These are phyloP conservation scores for Todiramphus saurophagus DNA, from an alignment of 2,113 vertebrate species.

Conservation along the genomic window DNA sequence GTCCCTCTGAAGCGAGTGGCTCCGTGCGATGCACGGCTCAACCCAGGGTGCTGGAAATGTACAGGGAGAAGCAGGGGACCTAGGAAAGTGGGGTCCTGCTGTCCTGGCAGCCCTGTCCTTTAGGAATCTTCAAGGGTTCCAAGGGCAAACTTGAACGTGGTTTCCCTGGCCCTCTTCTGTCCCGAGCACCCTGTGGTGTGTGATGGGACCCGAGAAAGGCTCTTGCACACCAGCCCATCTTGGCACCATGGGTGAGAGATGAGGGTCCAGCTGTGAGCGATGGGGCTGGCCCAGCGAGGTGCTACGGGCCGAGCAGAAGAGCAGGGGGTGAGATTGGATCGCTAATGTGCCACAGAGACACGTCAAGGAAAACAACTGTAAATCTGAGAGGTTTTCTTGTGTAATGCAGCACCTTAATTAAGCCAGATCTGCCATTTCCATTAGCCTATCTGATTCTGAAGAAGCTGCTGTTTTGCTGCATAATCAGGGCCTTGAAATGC, in stretches of 20 bases:
- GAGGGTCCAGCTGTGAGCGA: rapidly evolving
- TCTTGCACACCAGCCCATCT: rapidly evolving
- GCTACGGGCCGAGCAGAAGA: background rate
- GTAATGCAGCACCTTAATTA: background rate
- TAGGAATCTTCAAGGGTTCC: background rate
- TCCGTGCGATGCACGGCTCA: rapidly evolving
- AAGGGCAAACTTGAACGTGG: rapidly evolving
- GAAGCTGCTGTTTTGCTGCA: slow-evolving; percentile 17
- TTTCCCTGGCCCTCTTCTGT: background rate
- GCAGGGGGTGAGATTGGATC: background rate
- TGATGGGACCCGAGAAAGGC: background rate
- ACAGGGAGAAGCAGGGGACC: background rate
- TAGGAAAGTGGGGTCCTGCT: background rate
- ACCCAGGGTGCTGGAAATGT: rapidly evolving
- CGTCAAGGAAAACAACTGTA: background rate
- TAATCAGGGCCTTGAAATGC: slow-evolving; percentile 7
- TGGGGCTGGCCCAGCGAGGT: background rate
- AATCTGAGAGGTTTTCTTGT: background rate
- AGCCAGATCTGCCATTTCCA: background rate
- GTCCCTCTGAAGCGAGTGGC: background rate
- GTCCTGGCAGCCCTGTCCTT: background rate
- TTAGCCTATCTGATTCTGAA: background rate
- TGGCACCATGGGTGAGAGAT: rapidly evolving
- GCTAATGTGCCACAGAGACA: rapidly evolving
- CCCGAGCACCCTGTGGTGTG: rapidly evolving